Evolutionary conservation across 1,140 invertebrate species (phyloP).

Genomic region (Pogonus chalceus): DNA sequence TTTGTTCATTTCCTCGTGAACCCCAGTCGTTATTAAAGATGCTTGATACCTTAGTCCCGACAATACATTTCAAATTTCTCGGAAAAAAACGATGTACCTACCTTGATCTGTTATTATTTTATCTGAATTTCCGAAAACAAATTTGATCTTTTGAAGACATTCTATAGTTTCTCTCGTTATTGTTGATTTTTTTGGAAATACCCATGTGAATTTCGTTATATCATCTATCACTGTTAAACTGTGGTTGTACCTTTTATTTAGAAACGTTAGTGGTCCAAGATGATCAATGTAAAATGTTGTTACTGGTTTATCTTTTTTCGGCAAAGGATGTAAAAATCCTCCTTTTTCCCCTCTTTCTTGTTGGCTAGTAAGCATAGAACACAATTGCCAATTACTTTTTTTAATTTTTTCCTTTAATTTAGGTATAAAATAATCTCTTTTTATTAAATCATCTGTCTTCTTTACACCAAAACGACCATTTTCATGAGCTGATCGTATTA

Average conservation of each 20-base stretch:
- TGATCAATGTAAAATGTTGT: slow-evolving; percentile 28
- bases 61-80: slow-evolving; percentile 19
- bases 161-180: slow-evolving; percentile 20
- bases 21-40: slow-evolving; percentile 21
- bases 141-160: slow-evolving; percentile 16
- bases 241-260: slow-evolving; percentile 18
- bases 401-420: not conserved
- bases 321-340: slow-evolving; percentile 24
- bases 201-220: slow-evolving; percentile 27
- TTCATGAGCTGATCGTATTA: no score
- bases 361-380: not conserved
- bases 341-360: not conserved
- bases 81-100: slow-evolving; percentile 28
- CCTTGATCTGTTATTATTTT: slow-evolving; percentile 23
- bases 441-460: not conserved
- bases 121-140: slow-evolving; percentile 21
- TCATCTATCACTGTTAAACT: slow-evolving; percentile 25
- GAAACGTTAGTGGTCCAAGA: slow-evolving; percentile 25
- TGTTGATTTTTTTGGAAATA: slow-evolving; percentile 16
- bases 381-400: not conserved
- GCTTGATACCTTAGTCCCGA: slow-evolving; percentile 23
- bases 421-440: not conserved
- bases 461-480: not conserved
- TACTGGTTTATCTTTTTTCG: slow-evolving; percentile 21
- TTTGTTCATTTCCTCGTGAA: slow-evolving; percentile 22